Percentiles rank a stretch among this genome's conserved stretches.
These are phyloP conservation scores for Nasonia longicornis DNA, from an alignment of 1,140 invertebrate genomes.

Conservation along the genomic window DNA sequence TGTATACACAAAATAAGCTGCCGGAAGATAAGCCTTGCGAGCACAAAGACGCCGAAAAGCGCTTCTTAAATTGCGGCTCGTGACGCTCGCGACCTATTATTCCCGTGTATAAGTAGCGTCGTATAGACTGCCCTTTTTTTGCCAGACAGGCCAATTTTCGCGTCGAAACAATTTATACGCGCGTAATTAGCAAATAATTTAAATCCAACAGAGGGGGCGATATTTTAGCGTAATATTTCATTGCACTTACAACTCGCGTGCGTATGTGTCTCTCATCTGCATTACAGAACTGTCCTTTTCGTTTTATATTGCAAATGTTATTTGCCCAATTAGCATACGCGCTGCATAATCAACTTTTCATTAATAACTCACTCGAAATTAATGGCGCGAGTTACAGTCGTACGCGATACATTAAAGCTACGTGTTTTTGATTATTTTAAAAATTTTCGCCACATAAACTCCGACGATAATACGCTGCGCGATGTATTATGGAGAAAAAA, in stretches of 20 bases:
- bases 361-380: background rate
- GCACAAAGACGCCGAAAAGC: background rate
- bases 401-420: too few species aligned
- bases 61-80: constrained; percentile 16
- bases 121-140: background rate
- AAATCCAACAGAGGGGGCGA: background rate
- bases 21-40: constrained; percentile 19
- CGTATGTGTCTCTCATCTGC: background rate
- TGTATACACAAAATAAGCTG: constrained; percentile 43
- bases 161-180: background rate
- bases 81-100: background rate
- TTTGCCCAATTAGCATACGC: background rate
- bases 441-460: too few species aligned
- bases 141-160: background rate
- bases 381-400: background rate
- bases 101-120: background rate
- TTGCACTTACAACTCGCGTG: background rate
- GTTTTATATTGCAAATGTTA: background rate
- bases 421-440: too few species aligned
- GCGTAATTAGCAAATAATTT: constrained; percentile 1
- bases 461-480: too few species aligned
- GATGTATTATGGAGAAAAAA: too few species aligned
- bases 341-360: background rate
- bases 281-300: background rate
- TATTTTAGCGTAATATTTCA: background rate